Evolutionary conservation across 2,113 vertebrate genomes (phyloP).

Genomic region (Hemicordylus capensis): DNA sequence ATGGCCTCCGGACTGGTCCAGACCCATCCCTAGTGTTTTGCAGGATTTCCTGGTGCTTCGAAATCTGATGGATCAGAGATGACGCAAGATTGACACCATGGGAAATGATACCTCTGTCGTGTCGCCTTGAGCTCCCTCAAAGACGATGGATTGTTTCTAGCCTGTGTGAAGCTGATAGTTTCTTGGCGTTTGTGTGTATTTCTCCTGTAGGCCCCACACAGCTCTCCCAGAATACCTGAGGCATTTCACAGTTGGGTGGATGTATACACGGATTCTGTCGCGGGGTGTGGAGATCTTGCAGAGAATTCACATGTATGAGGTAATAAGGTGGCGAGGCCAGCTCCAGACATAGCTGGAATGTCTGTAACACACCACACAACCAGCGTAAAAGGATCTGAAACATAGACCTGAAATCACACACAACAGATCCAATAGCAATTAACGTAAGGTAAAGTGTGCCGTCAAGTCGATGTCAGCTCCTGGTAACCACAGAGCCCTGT

Average conservation of each 20-base stretch:
- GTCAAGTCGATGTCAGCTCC: too few relatives aligned
- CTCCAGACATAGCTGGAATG: not conserved
- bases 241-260: conserved; percentile 90
- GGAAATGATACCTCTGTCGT: not conserved
- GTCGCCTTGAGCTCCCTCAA: not conserved
- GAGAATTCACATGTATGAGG: conserved; percentile 89
- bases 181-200: not conserved
- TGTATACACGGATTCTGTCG: conserved; percentile 87
- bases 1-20: too few relatives aligned
- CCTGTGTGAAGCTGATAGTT: not conserved
- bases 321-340: conserved; percentile 42
- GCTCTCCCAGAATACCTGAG: conserved; percentile 86
- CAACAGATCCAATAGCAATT: too few relatives aligned
- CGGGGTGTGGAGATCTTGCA: conserved; percentile 92
- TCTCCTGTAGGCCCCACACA: conserved; percentile 78
- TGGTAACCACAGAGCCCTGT: too few relatives aligned
- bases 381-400: too few relatives aligned
- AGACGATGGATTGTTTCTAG: not conserved
- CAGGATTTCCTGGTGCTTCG: too few relatives aligned
- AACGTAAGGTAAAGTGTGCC: too few relatives aligned
- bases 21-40: too few relatives aligned
- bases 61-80: too few relatives aligned
- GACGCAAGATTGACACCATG: too few relatives aligned
- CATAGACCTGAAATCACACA: too few relatives aligned
- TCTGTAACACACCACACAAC: not conserved